Evolutionary conservation across 2,797 vertebrate genomes (phyloP), one percentile per base, ranked within the genome.

Genomic region (Phyllotis vaccarum): DNA sequence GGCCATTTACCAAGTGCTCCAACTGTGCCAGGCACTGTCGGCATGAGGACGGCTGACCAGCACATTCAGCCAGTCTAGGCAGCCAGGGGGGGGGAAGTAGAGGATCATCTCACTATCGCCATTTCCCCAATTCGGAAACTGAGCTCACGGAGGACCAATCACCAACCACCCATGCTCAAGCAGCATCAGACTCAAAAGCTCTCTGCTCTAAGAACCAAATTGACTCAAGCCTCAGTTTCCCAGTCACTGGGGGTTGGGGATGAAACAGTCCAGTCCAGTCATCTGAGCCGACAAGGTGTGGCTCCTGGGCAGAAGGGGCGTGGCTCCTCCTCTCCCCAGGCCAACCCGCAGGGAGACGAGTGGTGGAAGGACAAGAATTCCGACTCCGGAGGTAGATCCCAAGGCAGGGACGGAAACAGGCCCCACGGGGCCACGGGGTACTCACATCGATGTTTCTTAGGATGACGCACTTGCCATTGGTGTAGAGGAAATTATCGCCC

Each of bases 381-480:
- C 49, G 60, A 19, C 37, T 22, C n/a, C 9, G 0, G 0, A 6
- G 60, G 68, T 60, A 16, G 75, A 49, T 27, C 19, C 11, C 76
- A 2, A n/a, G 76, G 66, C 64, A 31, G 17, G 82, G 29, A 22
- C 16, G 6, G 19, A 58, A 86, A 16, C 74, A 1, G 78, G 24
- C 37, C 54, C 6, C 9, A 58, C 0, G 27, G 66, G 52, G 1
- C 4, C 7, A 22, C 24, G 31, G 72, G 34, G 64, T 97, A 98
- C 96, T 80, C 99, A 99, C 99, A 72, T 99, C 99, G 68, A 99
- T 99, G 97, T 99, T 99, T 90, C 99, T 99, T 97, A 99, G 99
- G 98, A 99, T 98, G 98, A 99, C 99, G 89, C 99, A 99, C 97
- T 99, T 99, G 86, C 99, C 99, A 79, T 99, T 99, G 91, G 99